Evolutionary conservation across 2,113 vertebrate species (phyloP).

Genomic region (Pungitius pungitius): DNA sequence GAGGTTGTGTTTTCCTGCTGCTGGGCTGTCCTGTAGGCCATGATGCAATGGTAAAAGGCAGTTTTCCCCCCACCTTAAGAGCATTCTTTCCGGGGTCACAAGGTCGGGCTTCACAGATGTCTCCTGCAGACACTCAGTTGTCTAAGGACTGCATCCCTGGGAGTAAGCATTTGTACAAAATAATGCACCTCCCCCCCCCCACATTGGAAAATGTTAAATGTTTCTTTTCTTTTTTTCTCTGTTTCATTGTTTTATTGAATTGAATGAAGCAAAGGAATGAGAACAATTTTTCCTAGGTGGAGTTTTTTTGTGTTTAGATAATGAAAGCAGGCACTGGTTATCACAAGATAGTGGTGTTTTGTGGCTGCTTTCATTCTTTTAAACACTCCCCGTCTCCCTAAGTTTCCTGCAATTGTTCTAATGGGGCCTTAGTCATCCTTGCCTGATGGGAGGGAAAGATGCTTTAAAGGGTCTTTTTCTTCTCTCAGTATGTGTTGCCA

Average conservation of each 20-base stretch:
- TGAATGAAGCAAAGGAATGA: slow-evolving; percentile 56
- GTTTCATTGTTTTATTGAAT: slow-evolving; percentile 66
- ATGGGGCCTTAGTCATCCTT: slow-evolving; percentile 78
- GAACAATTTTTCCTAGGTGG: slow-evolving; percentile 72
- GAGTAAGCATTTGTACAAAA: slow-evolving; percentile 82
- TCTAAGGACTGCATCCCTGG: slow-evolving; percentile 87
- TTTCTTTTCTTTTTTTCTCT: slow-evolving; percentile 56
- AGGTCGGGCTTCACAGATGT: slow-evolving; percentile 90
- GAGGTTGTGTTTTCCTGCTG: slow-evolving; percentile 71
- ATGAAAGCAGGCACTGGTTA: slow-evolving; percentile 65
- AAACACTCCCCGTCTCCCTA: slow-evolving; percentile 77
- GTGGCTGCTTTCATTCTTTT: slow-evolving; percentile 73
- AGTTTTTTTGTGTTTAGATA: slow-evolving; percentile 69
- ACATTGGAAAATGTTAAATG: slow-evolving; percentile 77
- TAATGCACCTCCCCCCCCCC: slow-evolving; percentile 79
- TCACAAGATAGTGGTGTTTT: slow-evolving; percentile 76
- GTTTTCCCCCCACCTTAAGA: slow-evolving; percentile 84
- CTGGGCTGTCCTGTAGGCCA: slow-evolving; percentile 78
- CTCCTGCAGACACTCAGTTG: slow-evolving; percentile 90
- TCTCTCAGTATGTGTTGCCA: slow-evolving; percentile 60
- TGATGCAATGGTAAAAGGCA: slow-evolving; percentile 77
- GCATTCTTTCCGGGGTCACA: slow-evolving; percentile 90
- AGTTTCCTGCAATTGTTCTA: slow-evolving; percentile 85
- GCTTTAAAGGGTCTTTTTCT: slow-evolving; percentile 69
- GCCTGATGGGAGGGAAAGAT: slow-evolving; percentile 77